These are phyloP conservation scores for Diorhabda sublineata DNA, from an alignment of 1,140 invertebrate genomes.

Conservation along the genomic window DNA sequence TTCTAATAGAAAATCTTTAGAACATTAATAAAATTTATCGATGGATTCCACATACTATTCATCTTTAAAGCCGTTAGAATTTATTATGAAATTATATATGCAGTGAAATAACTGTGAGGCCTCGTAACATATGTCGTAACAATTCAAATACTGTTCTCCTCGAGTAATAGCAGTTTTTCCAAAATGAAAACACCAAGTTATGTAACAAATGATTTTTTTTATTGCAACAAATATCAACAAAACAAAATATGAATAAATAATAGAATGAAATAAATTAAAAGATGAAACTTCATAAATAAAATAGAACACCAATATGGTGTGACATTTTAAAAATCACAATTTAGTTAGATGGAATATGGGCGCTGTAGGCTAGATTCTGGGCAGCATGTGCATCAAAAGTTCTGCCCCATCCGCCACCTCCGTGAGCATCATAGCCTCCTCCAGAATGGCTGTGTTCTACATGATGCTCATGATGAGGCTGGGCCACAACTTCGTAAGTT, in stretches of 20 bases:
- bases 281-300: slow-evolving; percentile 34
- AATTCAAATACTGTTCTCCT: neutral
- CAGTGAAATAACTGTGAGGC: too few species aligned
- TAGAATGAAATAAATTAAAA: slow-evolving; percentile 3
- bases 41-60: too few species aligned
- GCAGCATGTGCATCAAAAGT: slow-evolving; percentile 48
- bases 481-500: slow-evolving; percentile 68
- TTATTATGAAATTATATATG: too few species aligned
- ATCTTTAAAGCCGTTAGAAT: too few species aligned
- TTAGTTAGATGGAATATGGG: slow-evolving; percentile 50
- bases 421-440: slow-evolving; percentile 52
- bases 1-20: too few species aligned
- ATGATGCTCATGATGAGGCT: slow-evolving; percentile 58
- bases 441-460: slow-evolving; percentile 41
- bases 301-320: slow-evolving; percentile 42
- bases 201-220: slow-evolving; percentile 18
- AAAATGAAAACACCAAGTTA: neutral
- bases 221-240: slow-evolving; percentile 14
- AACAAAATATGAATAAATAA: slow-evolving; percentile 31
- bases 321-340: slow-evolving; percentile 14
- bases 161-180: neutral
- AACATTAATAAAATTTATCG: too few species aligned
- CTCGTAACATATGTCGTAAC: too few species aligned
- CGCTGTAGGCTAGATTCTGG: slow-evolving; percentile 63
- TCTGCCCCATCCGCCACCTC: slow-evolving; percentile 50